Evolutionary conservation across 2,113 vertebrate species (phyloP).

Genomic region (Mola mola): DNA sequence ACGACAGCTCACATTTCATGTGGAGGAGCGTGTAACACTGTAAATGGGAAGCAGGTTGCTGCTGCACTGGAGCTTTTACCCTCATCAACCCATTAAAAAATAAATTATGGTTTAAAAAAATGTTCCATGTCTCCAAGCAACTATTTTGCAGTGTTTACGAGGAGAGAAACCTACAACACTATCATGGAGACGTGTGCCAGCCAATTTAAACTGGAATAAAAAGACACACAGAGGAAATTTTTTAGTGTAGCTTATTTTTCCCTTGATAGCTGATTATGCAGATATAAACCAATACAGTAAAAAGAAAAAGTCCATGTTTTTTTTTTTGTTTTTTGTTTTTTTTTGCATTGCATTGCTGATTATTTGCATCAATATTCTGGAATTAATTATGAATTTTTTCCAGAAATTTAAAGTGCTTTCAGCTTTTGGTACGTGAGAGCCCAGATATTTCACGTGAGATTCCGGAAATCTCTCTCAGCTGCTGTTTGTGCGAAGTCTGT

Average conservation of each 20-base stretch:
- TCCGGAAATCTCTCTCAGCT: conserved; percentile 19
- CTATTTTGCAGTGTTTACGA: conserved; percentile 40
- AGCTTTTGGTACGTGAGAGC: neutral
- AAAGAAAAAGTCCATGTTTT: too few species aligned
- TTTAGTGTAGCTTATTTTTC: neutral
- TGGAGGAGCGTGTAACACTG: neutral
- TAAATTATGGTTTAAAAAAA: conserved; percentile 58
- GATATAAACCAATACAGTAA: conserved; percentile 9
- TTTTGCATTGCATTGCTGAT: neutral
- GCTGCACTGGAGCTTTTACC: conserved; percentile 31
- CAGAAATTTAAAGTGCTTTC: conserved; percentile 3
- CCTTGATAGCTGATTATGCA: neutral
- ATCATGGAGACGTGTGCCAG: conserved; percentile 9
- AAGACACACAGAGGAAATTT: conserved; percentile 3
- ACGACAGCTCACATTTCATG: neutral
- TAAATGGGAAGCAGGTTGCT: conserved; percentile 3
- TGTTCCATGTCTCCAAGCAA: conserved; percentile 40
- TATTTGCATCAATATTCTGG: conserved; percentile 9
- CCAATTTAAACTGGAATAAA: conserved; percentile 27
- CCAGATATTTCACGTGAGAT: conserved; percentile 4
- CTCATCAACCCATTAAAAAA: conserved; percentile 37
- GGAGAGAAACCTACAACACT: conserved; percentile 20
- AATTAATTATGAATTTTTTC: neutral
- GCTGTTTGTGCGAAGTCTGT: conserved; percentile 16
- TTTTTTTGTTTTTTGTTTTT: too few species aligned